Base-by-base conservation (phyloP, 2,888 invertebrate species). In the Aromia moschata region DNA sequence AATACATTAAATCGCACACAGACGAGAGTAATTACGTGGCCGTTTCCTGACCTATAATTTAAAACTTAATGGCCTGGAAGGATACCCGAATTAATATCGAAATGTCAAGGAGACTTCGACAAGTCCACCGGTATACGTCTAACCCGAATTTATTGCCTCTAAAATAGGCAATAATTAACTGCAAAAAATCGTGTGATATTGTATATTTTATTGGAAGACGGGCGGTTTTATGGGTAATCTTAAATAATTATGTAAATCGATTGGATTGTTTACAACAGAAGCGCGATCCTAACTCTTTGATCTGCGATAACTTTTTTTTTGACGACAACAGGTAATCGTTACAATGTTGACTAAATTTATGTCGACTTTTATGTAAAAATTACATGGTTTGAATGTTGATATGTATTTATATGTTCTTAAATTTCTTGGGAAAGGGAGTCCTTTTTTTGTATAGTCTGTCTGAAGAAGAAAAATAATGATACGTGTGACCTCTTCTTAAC, bases 1-100 rank as follows among this genome's bases (percentile, higher is more conserved):
- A 56, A 56, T 56, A 47, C 44, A 47, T 56, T 56, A 56, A 56
- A 56, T 38, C 17, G 56, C 47, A 33, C n/a, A n/a, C 56, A 47
- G 47, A 56, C 56, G 46, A 33, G 45, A 40, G 40, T 56, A 56
- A 56, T 56, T 56, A 56, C 46, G 17, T n/a, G n/a, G 5, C 14
- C 47, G 56, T 56, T 56, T 56, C 45, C 56, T 56, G 56, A 25
- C 56, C 56, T 56, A 56, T 56, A 56, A 56, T 56, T 56, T 52
- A 47, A 47, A 36, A 15, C 18, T 17, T 36, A 18, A 36, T 17
- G 46, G 46, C 18, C 2, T 33, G 46, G 33, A 17, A 52, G 46
- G 30, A 45, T 58, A 52, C 46, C 17, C 38, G 37, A 33, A 31
- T 46, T 58, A 52, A 58, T 52, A 45, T 43, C 37, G n/a, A 43